A percentile compares a stretch with the other conserved stretches of the same genome.
Conservation (phyloP, 1,140 invertebrate species). For the Achroia grisella region DNA sequence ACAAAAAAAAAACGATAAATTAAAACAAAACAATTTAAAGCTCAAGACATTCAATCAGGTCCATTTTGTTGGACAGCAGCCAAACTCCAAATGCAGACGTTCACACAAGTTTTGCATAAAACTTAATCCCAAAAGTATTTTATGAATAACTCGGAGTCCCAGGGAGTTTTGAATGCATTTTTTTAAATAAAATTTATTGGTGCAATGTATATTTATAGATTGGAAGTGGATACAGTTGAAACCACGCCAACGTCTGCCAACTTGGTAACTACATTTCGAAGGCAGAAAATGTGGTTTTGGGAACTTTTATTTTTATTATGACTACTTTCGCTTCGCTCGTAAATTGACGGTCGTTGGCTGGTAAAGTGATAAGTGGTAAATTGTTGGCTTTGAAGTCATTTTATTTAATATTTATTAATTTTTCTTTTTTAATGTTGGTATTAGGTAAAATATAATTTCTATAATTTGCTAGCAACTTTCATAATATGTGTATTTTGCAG, state of each 20-base stretch:
- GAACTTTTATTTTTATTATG: constrained; percentile 22
- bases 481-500: no score
- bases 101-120: constrained; percentile 34
- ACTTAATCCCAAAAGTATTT: constrained; percentile 28
- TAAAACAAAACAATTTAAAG: constrained; percentile 4
- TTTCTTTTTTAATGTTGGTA: not conserved
- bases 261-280: constrained; percentile 28
- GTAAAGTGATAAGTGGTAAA: no score
- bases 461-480: no score
- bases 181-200: constrained; percentile 34
- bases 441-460: no score
- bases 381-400: no score
- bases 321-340: constrained; percentile 15
- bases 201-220: constrained; percentile 40
- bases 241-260: constrained; percentile 35
- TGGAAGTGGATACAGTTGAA: constrained; percentile 15
- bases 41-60: constrained; percentile 16
- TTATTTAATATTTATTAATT: not conserved
- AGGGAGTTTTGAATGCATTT: constrained; percentile 17
- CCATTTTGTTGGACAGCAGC: constrained; percentile 17
- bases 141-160: constrained; percentile 29
- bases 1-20: constrained; percentile 5
- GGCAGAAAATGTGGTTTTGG: constrained; percentile 19
- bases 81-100: constrained; percentile 27
- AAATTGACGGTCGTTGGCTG: constrained; percentile 26